Conservation (phyloP, 2,113 vertebrate species). For the Dendropsophus ebraccatus region DNA sequence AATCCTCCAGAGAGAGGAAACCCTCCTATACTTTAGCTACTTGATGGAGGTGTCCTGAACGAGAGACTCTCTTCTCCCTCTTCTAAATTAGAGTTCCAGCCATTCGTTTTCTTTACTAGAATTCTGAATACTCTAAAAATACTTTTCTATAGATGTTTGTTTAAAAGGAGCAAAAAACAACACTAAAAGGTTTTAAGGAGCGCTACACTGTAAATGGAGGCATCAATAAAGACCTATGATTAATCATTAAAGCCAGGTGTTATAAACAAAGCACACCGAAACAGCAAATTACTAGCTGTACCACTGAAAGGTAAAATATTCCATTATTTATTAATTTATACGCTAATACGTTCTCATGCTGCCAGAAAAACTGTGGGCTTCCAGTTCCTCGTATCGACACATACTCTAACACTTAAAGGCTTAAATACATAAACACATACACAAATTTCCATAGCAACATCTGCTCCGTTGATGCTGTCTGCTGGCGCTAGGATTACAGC, state of each 20-base stretch:
- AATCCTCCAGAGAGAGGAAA: not conserved
- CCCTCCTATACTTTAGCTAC: not conserved
- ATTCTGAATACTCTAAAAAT: not conserved
- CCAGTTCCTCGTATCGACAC: slow-evolving; percentile 60
- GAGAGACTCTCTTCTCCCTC: no score
- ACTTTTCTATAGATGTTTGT: not conserved
- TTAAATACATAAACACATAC: slow-evolving; percentile 64
- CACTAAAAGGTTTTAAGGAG: not conserved
- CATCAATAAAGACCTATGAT: slow-evolving; percentile 36
- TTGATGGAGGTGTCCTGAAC: no score
- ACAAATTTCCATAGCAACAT: slow-evolving; percentile 72
- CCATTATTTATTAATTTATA: slow-evolving; percentile 53
- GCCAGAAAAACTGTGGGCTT: slow-evolving; percentile 51
- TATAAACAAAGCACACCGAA: slow-evolving; percentile 45
- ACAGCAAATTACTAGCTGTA: slow-evolving; percentile 37
- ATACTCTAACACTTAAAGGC: slow-evolving; percentile 65
- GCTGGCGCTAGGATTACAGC: slow-evolving; percentile 58
- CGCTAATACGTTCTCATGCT: slow-evolving; percentile 57
- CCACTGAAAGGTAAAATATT: slow-evolving; percentile 50
- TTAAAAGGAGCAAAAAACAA: not conserved
- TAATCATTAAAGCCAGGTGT: slow-evolving; percentile 43
- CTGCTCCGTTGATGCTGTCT: slow-evolving; percentile 61
- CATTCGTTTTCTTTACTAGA: not conserved
- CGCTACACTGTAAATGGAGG: not conserved
- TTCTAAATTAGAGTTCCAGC: not conserved